Percentiles rank a stretch among this genome's conserved stretches.
These are phyloP conservation scores for Neomorphus geoffroyi DNA, from an alignment of 2,797 vertebrate species.

Conservation along the genomic window DNA sequence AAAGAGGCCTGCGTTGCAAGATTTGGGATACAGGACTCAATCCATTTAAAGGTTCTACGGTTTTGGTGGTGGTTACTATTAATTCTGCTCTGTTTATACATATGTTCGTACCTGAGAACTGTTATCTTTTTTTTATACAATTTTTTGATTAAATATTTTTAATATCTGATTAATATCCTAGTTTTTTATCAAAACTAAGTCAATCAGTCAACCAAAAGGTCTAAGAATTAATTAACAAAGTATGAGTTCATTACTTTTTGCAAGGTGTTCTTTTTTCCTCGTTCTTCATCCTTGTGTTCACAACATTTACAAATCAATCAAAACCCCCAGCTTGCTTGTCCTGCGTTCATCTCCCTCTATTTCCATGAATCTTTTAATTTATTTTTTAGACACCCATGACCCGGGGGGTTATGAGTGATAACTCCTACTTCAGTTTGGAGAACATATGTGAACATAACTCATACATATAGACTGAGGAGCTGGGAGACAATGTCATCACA, in stretches of 20 bases:
- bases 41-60: too few species aligned
- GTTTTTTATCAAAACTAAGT: too few species aligned
- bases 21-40: too few species aligned
- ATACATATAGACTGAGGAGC: not conserved
- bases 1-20: too few species aligned
- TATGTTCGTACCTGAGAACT: too few species aligned
- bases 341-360: not conserved
- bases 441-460: not conserved
- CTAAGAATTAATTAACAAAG: not conserved
- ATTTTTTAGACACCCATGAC: not conserved
- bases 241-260: not conserved
- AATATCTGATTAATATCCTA: too few species aligned
- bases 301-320: not conserved
- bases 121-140: too few species aligned
- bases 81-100: too few species aligned
- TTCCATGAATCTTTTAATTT: not conserved
- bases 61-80: too few species aligned
- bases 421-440: not conserved
- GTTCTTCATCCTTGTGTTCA: not conserved
- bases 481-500: not conserved
- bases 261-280: not conserved
- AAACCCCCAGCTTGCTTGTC: not conserved
- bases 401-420: not conserved
- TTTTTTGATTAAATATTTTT: too few species aligned
- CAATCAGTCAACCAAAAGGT: accelerated